These are phyloP conservation scores for Columba janthina DNA, from an alignment of 2,113 vertebrate species.

Conservation along the genomic window DNA sequence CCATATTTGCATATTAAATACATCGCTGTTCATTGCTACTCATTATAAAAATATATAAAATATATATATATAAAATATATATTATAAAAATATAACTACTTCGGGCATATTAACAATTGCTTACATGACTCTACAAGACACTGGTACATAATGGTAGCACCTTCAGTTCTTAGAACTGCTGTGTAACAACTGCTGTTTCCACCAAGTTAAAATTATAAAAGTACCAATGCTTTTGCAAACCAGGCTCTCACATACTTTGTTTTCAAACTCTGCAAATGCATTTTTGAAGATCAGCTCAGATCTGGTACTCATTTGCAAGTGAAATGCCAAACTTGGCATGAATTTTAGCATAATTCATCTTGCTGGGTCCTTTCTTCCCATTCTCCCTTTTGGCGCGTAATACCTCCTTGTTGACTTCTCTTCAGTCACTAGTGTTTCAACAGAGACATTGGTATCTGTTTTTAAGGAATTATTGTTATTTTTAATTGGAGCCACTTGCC, in stretches of 20 bases:
- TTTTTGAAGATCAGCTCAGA: constrained; percentile 27
- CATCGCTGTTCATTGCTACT: not conserved
- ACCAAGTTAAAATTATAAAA: not conserved
- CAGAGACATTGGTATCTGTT: not conserved
- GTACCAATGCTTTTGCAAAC: not conserved
- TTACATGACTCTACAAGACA: not conserved
- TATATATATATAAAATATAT: no score
- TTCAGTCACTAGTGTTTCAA: not conserved
- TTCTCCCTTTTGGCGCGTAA: not conserved
- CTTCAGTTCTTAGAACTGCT: not conserved
- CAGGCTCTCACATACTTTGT: not conserved
- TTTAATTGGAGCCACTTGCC: constrained; percentile 53
- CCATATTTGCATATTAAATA: not conserved
- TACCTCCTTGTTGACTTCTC: not conserved
- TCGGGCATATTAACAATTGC: not conserved
- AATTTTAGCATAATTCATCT: constrained; percentile 9
- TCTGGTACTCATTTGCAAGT: constrained; percentile 39
- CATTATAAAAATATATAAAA: not conserved
- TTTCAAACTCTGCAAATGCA: not conserved
- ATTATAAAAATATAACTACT: not conserved
- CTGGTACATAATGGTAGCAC: not conserved
- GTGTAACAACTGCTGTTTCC: not conserved
- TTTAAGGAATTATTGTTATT: constrained; percentile 33
- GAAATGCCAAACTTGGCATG: constrained; percentile 9
- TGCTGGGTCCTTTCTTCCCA: not conserved